Base-by-base conservation (phyloP, 2,797 vertebrate genomes). In the Merluccius polli region DNA sequence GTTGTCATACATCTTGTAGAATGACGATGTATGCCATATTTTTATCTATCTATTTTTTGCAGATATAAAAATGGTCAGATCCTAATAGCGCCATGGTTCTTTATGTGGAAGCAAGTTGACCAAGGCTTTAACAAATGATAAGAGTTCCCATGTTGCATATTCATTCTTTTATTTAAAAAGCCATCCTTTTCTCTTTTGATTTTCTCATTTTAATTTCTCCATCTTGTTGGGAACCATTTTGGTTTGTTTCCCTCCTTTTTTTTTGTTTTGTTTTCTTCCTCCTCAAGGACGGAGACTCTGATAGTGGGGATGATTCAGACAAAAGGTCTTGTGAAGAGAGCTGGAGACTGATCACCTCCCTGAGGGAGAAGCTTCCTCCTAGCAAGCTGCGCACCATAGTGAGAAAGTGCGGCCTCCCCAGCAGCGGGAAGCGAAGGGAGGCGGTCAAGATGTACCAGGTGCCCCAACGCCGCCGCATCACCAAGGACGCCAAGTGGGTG, bases 241-340 rank as follows among this genome's bases (percentile, higher is more conserved):
- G 95, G 94, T 94, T 92, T 91, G 95, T 95, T 95, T 95, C 95
- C 96, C 94, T 96, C 95, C 93, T 96, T 96, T 93, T 97, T 97
- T 95, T 95, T 63, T 63, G 0, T 63, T 63, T 8, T 63, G 9
- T 63, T 63, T 63, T 63, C 21, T 63, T 63, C 52, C 21, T 63
- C 52, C 93, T 96, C 91, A 99, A 99, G 98, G 98, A 99, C 85
- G 98, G 97, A 92, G 98, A 99, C 94, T 99, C 98, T 95, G 98
- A 99, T 97, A 99, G 98, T 97, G 98, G 98, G 85, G 98, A 99
- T 95, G 98, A 99, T 95, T 99, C 98, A 92, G 98, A 99, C 97
- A 99, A 98, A 96, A 95, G 98, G 89, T 99, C 98, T 89, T 99
- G 98, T 83, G 98, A 99, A 89, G 98, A 99, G 92, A 99, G 98